Percentiles rank a stretch among this genome's conserved stretches.
phyloP scores from a whole-genome alignment of 2,888 invertebrate genomes.

The Sinelater perroti region DNA sequence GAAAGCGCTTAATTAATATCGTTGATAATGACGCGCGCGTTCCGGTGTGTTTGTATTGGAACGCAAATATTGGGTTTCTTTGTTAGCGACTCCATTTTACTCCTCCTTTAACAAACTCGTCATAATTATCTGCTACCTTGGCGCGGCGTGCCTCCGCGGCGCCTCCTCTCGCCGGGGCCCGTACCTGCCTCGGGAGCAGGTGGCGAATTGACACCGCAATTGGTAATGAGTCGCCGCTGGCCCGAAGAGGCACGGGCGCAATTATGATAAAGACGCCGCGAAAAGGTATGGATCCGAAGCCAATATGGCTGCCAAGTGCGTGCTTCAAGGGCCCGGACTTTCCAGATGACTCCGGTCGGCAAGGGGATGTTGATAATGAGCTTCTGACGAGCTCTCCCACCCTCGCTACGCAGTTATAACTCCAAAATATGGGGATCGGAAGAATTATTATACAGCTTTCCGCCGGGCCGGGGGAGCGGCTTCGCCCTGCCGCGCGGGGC shows the following conservation, averaged over 20 bases:
- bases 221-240: too few relatives aligned
- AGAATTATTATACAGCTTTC: slow-evolving; percentile 52
- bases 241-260: slow-evolving; percentile 12
- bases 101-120: slow-evolving; percentile 28
- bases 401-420: slow-evolving; percentile 52
- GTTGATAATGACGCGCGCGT: slow-evolving; percentile 35
- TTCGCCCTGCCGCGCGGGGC: slow-evolving; percentile 46
- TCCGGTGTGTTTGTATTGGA: slow-evolving; percentile 33
- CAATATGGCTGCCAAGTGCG: slow-evolving; percentile 51
- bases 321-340: slow-evolving; percentile 47
- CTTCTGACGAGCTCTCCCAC: slow-evolving; percentile 50
- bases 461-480: slow-evolving; percentile 37
- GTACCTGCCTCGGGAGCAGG: too few relatives aligned
- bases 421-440: slow-evolving; percentile 55
- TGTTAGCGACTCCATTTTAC: slow-evolving; percentile 27
- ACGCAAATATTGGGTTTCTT: slow-evolving; percentile 33
- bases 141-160: neutral
- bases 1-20: slow-evolving; percentile 39
- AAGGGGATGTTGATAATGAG: slow-evolving; percentile 55
- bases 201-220: too few relatives aligned
- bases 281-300: slow-evolving; percentile 43
- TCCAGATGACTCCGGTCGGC: slow-evolving; percentile 50
- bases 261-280: slow-evolving; percentile 43
- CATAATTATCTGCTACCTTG: slow-evolving; percentile 28
- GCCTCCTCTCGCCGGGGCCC: too few relatives aligned